These are phyloP conservation scores for Tachypleus tridentatus DNA, from an alignment of 1,140 invertebrate species.

Conservation along the genomic window DNA sequence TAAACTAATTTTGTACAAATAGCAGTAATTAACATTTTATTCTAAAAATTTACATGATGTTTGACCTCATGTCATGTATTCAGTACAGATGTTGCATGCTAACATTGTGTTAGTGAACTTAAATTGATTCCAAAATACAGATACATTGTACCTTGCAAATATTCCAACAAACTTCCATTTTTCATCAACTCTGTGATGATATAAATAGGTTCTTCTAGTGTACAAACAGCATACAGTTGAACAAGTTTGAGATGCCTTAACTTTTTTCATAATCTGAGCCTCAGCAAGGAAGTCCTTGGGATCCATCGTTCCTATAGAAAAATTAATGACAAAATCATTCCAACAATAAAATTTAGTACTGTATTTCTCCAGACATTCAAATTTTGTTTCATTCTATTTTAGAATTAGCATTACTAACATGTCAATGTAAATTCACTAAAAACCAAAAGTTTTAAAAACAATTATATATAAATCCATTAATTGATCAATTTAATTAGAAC, in stretches of 20 bases:
- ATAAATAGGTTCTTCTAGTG: slow-evolving; percentile 93
- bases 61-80: too few relatives aligned
- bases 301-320: slow-evolving; percentile 73
- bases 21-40: neutral
- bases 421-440: too few relatives aligned
- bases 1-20: too few relatives aligned
- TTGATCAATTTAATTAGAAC: too few relatives aligned
- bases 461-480: too few relatives aligned
- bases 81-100: too few relatives aligned
- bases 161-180: slow-evolving; percentile 85
- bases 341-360: too few relatives aligned
- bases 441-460: too few relatives aligned
- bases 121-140: neutral
- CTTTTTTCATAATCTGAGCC: slow-evolving; percentile 99
- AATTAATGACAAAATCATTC: slow-evolving; percentile 14
- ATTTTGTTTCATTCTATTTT: too few relatives aligned
- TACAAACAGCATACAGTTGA: slow-evolving; percentile 95
- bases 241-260: slow-evolving; percentile 88
- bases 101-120: neutral
- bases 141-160: slow-evolving; percentile 41
- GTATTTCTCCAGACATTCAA: too few relatives aligned
- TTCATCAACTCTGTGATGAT: slow-evolving; percentile 99
- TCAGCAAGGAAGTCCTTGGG: slow-evolving; percentile 96
- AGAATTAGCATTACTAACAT: too few relatives aligned
- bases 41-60: neutral